Percentiles rank a stretch among this genome's conserved stretches.
These are phyloP conservation scores for Drosophila rellima DNA, from an alignment of 2,888 invertebrate species.

Conservation along the genomic window DNA sequence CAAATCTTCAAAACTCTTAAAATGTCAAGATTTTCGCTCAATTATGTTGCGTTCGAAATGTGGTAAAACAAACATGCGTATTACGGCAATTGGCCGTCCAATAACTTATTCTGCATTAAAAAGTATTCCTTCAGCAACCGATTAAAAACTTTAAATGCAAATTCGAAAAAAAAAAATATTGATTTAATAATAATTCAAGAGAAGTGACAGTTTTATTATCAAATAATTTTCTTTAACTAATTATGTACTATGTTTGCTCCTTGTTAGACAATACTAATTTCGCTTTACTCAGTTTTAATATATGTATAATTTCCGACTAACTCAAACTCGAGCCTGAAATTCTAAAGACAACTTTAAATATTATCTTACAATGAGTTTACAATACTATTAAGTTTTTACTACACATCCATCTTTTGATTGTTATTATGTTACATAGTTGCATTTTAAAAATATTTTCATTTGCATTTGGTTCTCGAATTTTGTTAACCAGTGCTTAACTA, in stretches of 20 bases:
- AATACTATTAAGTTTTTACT: not conserved
- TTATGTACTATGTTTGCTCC: not conserved
- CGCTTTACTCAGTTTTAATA: not conserved
- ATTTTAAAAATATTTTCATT: not conserved
- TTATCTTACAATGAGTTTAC: not conserved
- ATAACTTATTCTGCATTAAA: no score
- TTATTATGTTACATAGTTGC: not conserved
- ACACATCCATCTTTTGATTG: not conserved
- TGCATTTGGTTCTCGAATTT: not conserved
- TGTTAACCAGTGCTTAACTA: constrained; percentile 25
- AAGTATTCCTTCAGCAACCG: no score
- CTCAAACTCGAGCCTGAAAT: constrained; percentile 4
- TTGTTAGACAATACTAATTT: not conserved
- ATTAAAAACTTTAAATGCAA: no score
- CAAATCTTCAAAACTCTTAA: not conserved
- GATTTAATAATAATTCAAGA: not conserved
- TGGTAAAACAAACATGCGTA: not conserved
- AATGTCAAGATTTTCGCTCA: not conserved
- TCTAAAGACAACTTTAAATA: not conserved
- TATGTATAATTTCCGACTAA: no score
- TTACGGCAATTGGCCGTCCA: not conserved
- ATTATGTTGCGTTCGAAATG: not conserved
- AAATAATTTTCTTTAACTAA: not conserved
- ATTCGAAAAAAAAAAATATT: no score
- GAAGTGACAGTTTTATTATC: no score